phyloP scores from a whole-genome alignment of 2,113 vertebrate species.

The Sceloporus tristichus region DNA sequence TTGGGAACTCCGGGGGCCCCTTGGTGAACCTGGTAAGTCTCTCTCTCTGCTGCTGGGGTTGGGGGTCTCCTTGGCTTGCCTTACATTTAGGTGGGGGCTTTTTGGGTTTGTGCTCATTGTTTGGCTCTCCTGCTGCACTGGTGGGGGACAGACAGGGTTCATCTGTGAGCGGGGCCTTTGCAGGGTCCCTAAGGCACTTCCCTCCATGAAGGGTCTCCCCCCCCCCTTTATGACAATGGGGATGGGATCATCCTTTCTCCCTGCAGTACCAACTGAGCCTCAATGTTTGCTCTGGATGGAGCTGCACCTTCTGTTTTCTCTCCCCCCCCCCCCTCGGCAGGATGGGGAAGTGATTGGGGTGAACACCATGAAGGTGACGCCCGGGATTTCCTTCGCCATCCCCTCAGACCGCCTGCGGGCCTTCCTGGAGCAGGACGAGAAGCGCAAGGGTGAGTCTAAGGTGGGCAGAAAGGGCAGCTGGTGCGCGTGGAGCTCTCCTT shows the following conservation, averaged over 20 bases:
- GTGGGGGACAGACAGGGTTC: fast-evolving
- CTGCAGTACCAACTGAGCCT: not conserved
- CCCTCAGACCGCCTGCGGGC: conserved; percentile 88
- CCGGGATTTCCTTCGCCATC: conserved; percentile 97
- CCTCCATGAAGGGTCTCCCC: fast-evolving
- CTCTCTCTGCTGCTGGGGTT: not conserved
- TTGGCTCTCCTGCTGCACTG: fast-evolving
- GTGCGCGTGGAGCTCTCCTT: not conserved
- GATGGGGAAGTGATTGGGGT: conserved; percentile 97
- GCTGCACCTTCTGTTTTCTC: not conserved
- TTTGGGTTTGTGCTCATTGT: too few species aligned
- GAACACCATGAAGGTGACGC: conserved; percentile 97
- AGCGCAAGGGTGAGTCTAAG: conserved; percentile 83
- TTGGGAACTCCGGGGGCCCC: conserved; percentile 98
- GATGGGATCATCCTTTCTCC: too few species aligned
- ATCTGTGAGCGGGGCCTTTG: not conserved
- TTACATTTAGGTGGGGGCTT: too few species aligned
- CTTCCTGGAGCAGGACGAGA: conserved; percentile 84
- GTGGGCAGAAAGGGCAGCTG: too few species aligned
- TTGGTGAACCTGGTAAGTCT: conserved; percentile 95
- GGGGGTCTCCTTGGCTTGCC: too few species aligned
- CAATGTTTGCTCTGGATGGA: fast-evolving
- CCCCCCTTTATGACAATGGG: not conserved
- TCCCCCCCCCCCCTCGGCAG: conserved; percentile 67
- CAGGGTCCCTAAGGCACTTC: not conserved